Evolutionary conservation across 2,113 vertebrate genomes (phyloP), one percentile per base, ranked within the genome.

Genomic region (Coreoperca whiteheadi): DNA sequence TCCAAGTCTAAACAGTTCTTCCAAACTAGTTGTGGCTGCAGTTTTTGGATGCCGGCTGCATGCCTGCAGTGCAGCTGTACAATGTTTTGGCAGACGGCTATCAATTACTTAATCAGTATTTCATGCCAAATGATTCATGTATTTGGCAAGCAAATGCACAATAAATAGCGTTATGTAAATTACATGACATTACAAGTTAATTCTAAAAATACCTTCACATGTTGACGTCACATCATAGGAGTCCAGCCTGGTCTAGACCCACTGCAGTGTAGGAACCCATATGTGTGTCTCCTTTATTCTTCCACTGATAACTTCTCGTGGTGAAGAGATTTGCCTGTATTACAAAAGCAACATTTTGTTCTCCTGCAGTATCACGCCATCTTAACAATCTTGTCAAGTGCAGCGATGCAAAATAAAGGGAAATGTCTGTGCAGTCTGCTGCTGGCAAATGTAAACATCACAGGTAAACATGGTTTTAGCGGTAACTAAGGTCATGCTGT

Each of bases 111-210:
- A 2, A 16, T 48, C 15, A 21, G 14, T 20, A 6, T 48, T 64
- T 56, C 2, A 46, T 51, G 56, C 56, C 72, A 70, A 48, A 34
- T 37, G 28, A 8, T 4, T 46, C 11, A 46, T 37, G 15, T 4
- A 16, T 28, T 46, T 20, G 6, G 8, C 20, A 20, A 23, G 2
- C 2, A 10, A 21, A 6, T 9, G n/a, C 10, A 12, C 2, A 46
- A 32, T 8, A 6, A 15, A 1, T 66, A 8, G 7, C 0, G 0
- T 43, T 20, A 11, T 9, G 6, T 2, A 34, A 2, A 30, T 14
- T 18, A 10, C 6, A 48, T 5, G 53, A 59, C 15, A 23, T 3
- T 4, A 11, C 32, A 28, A 34, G 67, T 2, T 16, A 0, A n/a
- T 43, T 64, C n/a, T 64, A n/a, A 20, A 43, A 46, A 54, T 25